These are phyloP conservation scores for Nyctibius bracteatus DNA, from an alignment of 2,113 vertebrate species.

Conservation along the genomic window DNA sequence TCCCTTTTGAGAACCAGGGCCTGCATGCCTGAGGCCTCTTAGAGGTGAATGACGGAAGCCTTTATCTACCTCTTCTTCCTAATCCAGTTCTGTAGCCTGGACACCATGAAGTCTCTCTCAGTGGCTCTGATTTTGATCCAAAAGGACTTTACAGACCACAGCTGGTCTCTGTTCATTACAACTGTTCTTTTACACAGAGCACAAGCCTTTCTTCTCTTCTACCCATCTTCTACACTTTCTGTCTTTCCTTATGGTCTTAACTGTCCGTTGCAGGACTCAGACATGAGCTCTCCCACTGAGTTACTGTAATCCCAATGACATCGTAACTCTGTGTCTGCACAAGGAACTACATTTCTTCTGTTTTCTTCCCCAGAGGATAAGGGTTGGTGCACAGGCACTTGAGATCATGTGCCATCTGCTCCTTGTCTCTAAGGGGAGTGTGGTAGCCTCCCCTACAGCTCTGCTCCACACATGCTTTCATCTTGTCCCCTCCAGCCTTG, in stretches of 20 bases:
- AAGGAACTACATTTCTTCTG: background rate
- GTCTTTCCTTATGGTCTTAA: background rate
- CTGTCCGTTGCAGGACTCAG: background rate
- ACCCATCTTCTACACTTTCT: background rate
- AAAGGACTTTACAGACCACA: background rate
- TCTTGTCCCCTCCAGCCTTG: background rate
- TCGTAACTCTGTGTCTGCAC: background rate
- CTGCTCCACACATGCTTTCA: background rate
- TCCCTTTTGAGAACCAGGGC: background rate
- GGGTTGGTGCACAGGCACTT: background rate
- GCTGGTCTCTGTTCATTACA: background rate
- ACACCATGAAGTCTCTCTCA: background rate
- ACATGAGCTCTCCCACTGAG: background rate
- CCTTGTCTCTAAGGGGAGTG: background rate
- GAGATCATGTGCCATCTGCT: background rate
- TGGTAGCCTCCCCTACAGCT: background rate
- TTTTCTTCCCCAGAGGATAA: background rate
- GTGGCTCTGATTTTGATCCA: background rate
- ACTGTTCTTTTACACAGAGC: background rate
- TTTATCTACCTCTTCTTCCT: background rate
- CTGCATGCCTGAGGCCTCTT: background rate
- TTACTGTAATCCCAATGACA: background rate
- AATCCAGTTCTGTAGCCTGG: background rate
- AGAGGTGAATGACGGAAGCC: background rate
- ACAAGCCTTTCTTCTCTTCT: background rate